phyloP scores from a whole-genome alignment of 2,113 vertebrate genomes.

The Pholis gunnellus region DNA sequence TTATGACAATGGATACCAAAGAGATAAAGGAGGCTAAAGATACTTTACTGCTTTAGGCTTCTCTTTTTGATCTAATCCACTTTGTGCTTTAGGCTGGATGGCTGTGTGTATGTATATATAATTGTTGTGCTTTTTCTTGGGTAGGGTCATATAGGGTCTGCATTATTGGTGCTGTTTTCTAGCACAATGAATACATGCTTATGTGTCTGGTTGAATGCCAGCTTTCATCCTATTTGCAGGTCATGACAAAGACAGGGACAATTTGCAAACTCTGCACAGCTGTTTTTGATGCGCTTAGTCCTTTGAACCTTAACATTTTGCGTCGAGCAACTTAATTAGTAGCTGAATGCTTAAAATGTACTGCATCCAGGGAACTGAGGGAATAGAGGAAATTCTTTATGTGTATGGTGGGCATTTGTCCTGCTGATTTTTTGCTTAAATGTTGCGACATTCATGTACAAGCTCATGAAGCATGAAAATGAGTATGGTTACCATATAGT shows the following conservation, averaged over 20 bases:
- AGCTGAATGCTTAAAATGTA: neutral
- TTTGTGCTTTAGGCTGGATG: conserved; percentile 13
- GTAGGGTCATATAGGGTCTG: neutral
- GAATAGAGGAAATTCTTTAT: neutral
- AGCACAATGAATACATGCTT: neutral
- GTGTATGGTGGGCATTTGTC: neutral
- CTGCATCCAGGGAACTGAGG: neutral
- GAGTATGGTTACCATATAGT: neutral
- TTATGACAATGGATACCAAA: conserved; percentile 34
- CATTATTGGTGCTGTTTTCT: conserved; percentile 16
- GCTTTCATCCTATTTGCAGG: conserved; percentile 24
- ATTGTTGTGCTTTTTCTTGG: neutral
- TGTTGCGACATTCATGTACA: conserved; percentile 19
- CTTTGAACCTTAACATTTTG: neutral
- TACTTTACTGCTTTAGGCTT: conserved; percentile 13
- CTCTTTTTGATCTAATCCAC: conserved; percentile 19
- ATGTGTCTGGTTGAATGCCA: neutral
- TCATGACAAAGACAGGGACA: conserved; percentile 11
- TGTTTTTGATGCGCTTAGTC: neutral
- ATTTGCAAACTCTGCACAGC: neutral
- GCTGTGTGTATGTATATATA: conserved; percentile 2
- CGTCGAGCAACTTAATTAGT: neutral
- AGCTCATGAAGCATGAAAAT: conserved; percentile 15
- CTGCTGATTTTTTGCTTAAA: conserved; percentile 7
- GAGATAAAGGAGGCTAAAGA: neutral